Evolutionary conservation across 1,140 invertebrate genomes (phyloP).

Genomic region (Palaemon carinicauda): DNA sequence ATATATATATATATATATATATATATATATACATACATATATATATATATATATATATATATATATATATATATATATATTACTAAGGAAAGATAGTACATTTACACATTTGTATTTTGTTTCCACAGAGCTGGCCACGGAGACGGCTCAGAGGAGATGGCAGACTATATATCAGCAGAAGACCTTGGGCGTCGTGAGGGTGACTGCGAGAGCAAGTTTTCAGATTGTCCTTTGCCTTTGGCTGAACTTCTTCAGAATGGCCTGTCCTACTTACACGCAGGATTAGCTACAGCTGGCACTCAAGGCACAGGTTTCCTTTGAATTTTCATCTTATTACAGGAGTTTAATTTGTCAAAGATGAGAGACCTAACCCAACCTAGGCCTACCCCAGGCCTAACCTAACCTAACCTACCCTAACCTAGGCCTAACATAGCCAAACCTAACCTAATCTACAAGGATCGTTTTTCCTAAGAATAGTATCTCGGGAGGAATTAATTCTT

Average conservation of each 20-base stretch:
- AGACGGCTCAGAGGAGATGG: slow-evolving; percentile 2
- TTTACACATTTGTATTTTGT: neutral
- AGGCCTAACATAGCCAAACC: too few species aligned
- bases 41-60: neutral
- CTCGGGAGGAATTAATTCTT: too few species aligned
- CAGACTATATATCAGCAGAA: slow-evolving; percentile 12
- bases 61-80: neutral
- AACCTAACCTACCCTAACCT: too few species aligned
- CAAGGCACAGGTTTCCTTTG: neutral
- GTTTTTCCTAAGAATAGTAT: too few species aligned
- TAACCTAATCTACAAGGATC: too few species aligned
- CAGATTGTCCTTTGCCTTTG: neutral
- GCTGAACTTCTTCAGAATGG: slow-evolving; percentile 22
- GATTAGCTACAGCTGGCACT: neutral
- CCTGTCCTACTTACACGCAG: slow-evolving; percentile 5
- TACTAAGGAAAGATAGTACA: neutral
- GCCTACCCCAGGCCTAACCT: too few species aligned
- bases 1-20: neutral
- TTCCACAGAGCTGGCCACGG: slow-evolving; percentile 22
- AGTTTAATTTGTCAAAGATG: neutral
- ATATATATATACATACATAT: too few species aligned
- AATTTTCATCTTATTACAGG: neutral
- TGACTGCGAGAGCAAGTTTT: slow-evolving; percentile 7
- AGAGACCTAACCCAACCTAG: neutral
- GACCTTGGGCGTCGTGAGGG: slow-evolving; percentile 16